Evolutionary conservation across 2,888 invertebrate genomes (phyloP), one percentile per base, ranked within the genome.

Genomic region (Patella caerulea): DNA sequence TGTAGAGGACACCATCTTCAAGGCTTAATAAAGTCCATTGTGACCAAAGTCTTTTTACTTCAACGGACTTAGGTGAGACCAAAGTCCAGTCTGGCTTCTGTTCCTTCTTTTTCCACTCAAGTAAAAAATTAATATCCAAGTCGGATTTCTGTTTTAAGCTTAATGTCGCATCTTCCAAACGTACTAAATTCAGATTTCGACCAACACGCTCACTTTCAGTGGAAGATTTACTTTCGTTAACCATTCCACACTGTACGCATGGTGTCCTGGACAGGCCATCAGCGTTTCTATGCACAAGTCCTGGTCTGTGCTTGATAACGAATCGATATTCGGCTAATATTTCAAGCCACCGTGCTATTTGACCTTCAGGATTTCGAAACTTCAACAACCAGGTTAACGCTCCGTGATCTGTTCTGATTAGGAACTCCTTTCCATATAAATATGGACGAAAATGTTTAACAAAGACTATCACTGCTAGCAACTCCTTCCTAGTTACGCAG

Each of bases 381-480:
- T 29, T 29, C 29, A 29, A 29, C 29, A 29, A 29, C 29, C 29
- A 29, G 2, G 29, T 29, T 29, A 29, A 29, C 3, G 29, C 29
- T 29, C 29, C 29, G 29, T 29, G 29, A 29, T 29, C 29, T 29
- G 29, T 29, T 29, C 29, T 29, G 29, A 29, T 29, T 29, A 29
- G 29, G 29, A 29, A 29, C 29, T 29, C 29, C 2, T 29, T 29
- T 29, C 29, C 29, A 29, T 29, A 29, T 29, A 29, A 29, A 29
- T 29, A 29, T 29, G 29, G 29, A 2, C 29, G 29, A 29, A 29
- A 29, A n/a, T 85, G 77, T 54, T 80, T 81, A 7, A 86, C 73
- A 75, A 83, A 83, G 17, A 72, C 73, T 3, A 83, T 76, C 5
- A 82, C 80, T 15, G 84, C 83, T n/a, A 82, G 65, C 24, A 81